Conservation (phyloP, 2,113 vertebrate species). For the Origma solitaria region DNA sequence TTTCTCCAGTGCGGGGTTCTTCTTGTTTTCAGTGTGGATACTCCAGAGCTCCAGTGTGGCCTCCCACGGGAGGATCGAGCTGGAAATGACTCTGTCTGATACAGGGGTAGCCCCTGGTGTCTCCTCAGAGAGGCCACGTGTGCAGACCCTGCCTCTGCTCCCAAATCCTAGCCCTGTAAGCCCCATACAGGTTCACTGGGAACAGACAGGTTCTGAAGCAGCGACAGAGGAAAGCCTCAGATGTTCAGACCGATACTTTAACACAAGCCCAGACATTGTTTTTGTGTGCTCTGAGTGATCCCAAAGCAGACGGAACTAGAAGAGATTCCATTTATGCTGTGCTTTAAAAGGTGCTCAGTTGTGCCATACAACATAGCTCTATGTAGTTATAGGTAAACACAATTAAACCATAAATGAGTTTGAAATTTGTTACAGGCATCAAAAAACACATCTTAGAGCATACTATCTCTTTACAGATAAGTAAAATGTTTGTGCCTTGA, state of each 20-base stretch:
- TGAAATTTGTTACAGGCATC: not conserved
- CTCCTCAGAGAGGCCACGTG: not conserved
- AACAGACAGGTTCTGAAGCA: not conserved
- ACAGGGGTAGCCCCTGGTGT: fast-evolving
- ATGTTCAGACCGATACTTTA: not conserved
- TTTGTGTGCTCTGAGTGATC: not conserved
- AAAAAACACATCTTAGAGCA: not conserved
- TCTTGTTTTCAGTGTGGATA: not conserved
- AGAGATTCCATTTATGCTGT: not conserved
- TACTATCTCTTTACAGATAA: not conserved
- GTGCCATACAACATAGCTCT: not conserved
- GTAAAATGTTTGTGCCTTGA: not conserved
- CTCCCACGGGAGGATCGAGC: not conserved
- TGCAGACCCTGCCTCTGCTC: not conserved
- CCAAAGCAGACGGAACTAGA: not conserved
- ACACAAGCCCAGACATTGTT: not conserved
- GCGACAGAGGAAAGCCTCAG: not conserved
- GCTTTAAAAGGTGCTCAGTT: not conserved
- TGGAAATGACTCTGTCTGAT: not conserved
- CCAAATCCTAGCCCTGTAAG: not conserved
- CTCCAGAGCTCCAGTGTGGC: not conserved
- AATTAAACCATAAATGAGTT: not conserved
- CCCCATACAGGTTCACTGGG: not conserved
- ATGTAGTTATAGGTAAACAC: not conserved
- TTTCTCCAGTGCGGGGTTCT: too few species aligned